Evolutionary conservation across 2,797 vertebrate species (phyloP).

Genomic region (Sebastes goodei): DNA sequence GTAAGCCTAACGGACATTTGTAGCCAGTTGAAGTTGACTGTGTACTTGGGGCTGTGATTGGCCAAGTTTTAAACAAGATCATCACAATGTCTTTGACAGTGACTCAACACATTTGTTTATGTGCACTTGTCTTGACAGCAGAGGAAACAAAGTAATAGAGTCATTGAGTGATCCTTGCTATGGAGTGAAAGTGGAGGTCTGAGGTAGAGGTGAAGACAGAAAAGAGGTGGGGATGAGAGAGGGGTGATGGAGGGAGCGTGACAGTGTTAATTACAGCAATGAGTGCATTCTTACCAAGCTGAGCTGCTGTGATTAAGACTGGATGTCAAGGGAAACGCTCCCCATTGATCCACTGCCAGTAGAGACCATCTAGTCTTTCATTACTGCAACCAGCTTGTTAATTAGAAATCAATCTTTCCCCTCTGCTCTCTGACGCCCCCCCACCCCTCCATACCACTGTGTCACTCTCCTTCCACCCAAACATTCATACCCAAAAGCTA

Average conservation of each 20-base stretch:
- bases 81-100: neutral
- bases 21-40: neutral
- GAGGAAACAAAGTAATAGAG: neutral
- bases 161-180: neutral
- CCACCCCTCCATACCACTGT: conserved; percentile 15
- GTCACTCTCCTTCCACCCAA: conserved; percentile 46
- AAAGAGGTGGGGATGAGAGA: conserved; percentile 1
- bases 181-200: conserved; percentile 29
- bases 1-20: neutral
- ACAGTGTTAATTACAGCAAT: conserved; percentile 65
- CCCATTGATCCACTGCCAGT: conserved; percentile 73
- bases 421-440: conserved; percentile 26
- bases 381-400: conserved; percentile 74
- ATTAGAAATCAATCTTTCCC: conserved; percentile 78
- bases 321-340: conserved; percentile 65
- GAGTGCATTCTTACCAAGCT: conserved; percentile 58
- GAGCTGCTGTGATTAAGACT: conserved; percentile 71
- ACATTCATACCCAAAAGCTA: conserved; percentile 55
- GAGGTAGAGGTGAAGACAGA: conserved; percentile 29
- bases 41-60: neutral
- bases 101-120: conserved; percentile 18
- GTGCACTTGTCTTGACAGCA: neutral
- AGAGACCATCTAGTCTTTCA: conserved; percentile 72
- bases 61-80: neutral
- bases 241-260: conserved; percentile 20